A percentile compares a stretch with the other conserved stretches of the same genome.
These are phyloP conservation scores for Bombus vancouverensis DNA, from an alignment of 1,140 invertebrate genomes.

Conservation along the genomic window DNA sequence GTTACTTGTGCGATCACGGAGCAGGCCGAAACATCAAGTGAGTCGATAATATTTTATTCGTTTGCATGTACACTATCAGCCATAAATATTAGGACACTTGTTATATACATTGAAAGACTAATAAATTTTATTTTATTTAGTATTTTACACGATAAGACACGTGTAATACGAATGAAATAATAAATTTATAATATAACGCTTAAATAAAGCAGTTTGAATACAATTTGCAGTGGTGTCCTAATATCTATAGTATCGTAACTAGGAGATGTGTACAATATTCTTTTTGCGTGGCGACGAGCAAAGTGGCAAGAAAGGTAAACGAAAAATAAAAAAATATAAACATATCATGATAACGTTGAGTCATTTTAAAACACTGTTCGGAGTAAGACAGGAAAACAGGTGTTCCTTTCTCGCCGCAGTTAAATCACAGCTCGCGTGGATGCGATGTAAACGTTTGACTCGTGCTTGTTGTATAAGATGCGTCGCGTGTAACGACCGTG, in stretches of 20 bases:
- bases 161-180: no score
- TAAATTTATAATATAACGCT: no score
- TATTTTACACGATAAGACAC: no score
- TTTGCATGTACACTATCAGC: no score
- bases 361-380: not conserved
- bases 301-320: not conserved
- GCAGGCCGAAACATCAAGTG: not conserved
- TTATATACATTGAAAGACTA: no score
- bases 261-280: not conserved
- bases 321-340: not conserved
- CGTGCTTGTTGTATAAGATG: not conserved
- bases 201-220: no score
- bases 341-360: not conserved
- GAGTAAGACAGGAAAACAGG: slow-evolving; percentile 1
- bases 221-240: no score
- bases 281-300: not conserved
- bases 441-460: slow-evolving; percentile 1
- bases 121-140: no score
- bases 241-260: not conserved
- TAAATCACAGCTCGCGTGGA: not conserved
- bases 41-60: slow-evolving; percentile 14
- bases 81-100: no score
- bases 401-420: slow-evolving; percentile 1
- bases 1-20: not conserved
- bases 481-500: slow-evolving; percentile 39